Base-by-base conservation (phyloP, 2,113 vertebrate species). In the Xiphorhynchus elegans region DNA sequence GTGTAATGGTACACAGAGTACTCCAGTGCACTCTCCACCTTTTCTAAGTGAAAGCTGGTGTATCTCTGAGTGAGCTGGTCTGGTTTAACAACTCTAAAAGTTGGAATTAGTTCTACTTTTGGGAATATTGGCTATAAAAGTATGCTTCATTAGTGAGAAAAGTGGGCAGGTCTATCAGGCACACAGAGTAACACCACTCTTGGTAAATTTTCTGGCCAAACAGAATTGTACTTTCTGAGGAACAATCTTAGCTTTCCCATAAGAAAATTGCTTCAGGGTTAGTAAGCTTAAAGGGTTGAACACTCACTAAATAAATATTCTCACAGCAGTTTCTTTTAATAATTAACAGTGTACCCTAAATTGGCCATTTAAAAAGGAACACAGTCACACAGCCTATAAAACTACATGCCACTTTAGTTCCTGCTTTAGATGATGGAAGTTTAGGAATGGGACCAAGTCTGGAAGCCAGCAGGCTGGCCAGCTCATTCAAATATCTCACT, bases 161-260 rank as follows among this genome's bases (percentile, higher is more conserved):
- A 40, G 29, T 2, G 19, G 18, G 28, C 23, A 69, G 17, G 16
- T 31, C 50, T 63, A 3, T n/a, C 9, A 42, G 24, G 31, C 0
- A 1, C 19, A 44, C 0, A 0, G 28, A 70, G 42, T 42, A n/a
- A 31, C 25, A 68, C 21, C 59, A 40, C 20, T 53, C 26, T 14
- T 59, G 33, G 31, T 39, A 69, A 31, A 39, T 17, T 46, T 80
- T 68, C 66, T 72, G 67, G n/a, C 23, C 29, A 60, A 73, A 47
- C 3, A 86, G 37, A 86, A 56, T 2, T 40, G 42, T 18, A n/a
- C 8, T 55, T 79, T 44, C 52, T 13, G 10, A 31, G 64, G 24
- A 29, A 42, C n/a, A n/a, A 33, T 33, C 25, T 59, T 53, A 12
- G 18, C 10, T 53, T 77, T 66, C 39, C 29, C 15, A 21, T 6